These are phyloP conservation scores for Rugalucina vietnamica DNA, from an alignment of 2,888 invertebrate genomes.

Conservation along the genomic window DNA sequence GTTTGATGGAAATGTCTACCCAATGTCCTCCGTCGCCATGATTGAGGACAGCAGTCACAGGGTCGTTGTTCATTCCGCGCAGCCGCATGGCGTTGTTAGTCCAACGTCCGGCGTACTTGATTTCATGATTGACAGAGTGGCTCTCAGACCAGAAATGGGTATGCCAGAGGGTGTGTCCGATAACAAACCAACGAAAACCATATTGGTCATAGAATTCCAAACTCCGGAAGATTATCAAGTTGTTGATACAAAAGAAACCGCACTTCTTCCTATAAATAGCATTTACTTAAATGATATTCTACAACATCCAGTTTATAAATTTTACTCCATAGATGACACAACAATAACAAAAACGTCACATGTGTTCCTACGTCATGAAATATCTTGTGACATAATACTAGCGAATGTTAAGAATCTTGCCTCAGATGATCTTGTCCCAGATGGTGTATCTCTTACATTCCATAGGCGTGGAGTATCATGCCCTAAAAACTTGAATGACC, in stretches of 20 bases:
- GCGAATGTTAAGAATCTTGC: constrained; percentile 60
- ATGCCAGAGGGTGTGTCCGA: constrained; percentile 80
- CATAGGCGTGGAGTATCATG: constrained; percentile 47
- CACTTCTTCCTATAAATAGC: constrained; percentile 49
- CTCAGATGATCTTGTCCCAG: constrained; percentile 10
- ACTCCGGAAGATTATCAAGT: constrained; percentile 26
- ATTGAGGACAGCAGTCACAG: constrained; percentile 75
- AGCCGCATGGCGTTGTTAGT: constrained; percentile 81
- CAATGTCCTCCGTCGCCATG: constrained; percentile 78
- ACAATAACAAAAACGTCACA: neutral
- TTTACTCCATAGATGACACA: constrained; percentile 23
- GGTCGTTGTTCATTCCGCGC: constrained; percentile 78
- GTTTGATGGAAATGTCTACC: constrained; percentile 82
- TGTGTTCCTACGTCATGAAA: constrained; percentile 29
- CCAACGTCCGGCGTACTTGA: constrained; percentile 77
- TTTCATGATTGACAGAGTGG: constrained; percentile 81
- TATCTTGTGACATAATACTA: constrained; percentile 52
- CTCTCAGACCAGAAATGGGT: constrained; percentile 80
- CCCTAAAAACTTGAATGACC: neutral
- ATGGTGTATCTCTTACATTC: constrained; percentile 53
- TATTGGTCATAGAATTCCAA: constrained; percentile 49
- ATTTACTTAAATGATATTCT: constrained; percentile 54
- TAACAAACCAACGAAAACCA: constrained; percentile 67
- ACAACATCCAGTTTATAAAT: constrained; percentile 56
- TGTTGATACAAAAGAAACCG: constrained; percentile 28